A percentile compares a stretch with the other conserved stretches of the same genome.
Conservation (phyloP, 2,797 vertebrate species). For the Tokudaia tokunoshimensis region DNA sequence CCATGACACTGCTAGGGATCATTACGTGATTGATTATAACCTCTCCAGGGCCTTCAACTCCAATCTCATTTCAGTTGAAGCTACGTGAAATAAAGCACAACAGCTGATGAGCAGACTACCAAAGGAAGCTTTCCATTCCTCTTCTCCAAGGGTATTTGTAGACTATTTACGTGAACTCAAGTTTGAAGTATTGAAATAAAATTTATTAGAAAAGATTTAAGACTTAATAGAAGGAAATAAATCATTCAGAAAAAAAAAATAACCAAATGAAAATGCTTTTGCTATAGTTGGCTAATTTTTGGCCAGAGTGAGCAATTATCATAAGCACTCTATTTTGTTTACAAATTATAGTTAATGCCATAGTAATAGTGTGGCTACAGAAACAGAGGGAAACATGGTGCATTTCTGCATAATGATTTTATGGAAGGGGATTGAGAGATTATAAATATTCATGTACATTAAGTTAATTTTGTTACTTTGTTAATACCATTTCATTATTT, state of each 20-base stretch:
- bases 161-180: conserved; percentile 20
- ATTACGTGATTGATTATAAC: conserved; percentile 3
- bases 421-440: neutral
- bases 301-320: neutral
- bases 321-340: conserved; percentile 27
- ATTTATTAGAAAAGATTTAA: conserved; percentile 48
- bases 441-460: neutral
- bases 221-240: conserved; percentile 29
- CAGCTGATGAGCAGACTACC: neutral
- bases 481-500: neutral
- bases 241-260: conserved; percentile 21
- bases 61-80: neutral
- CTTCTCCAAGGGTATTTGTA: neutral
- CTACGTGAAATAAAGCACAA: neutral
- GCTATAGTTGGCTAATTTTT: conserved; percentile 45
- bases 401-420: neutral
- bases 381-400: neutral
- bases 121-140: neutral
- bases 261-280: conserved; percentile 6
- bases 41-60: neutral
- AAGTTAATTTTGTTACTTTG: neutral
- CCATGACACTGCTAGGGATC: neutral
- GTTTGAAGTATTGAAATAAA: conserved; percentile 31
- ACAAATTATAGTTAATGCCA: neutral
- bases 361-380: neutral